Evolutionary conservation across 2,113 vertebrate species (phyloP), one percentile per base, ranked within the genome.

Genomic region (Drymodes brunneopygia): DNA sequence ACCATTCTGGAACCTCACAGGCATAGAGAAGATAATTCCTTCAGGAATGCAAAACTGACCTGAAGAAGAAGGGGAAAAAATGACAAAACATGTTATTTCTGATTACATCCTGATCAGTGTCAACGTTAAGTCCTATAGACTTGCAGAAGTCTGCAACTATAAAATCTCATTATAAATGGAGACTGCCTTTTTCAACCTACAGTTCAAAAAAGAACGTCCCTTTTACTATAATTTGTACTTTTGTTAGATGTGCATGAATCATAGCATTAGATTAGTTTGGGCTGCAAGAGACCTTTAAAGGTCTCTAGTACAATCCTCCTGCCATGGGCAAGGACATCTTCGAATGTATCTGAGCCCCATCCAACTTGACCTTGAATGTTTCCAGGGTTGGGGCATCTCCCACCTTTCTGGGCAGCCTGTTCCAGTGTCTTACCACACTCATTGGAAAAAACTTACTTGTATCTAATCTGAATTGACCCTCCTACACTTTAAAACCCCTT

Each of bases 1-100:
- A 24, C 98, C 98, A 28, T 98, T 96, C 44, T 94, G 96, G 93
- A 99, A 99, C 36, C 91, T 98, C 48, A 99, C 98, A 24, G 99
- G 99, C 95, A 99, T 97, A 45, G 98, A 99, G 84, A 99, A 98
- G 50, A 99, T 96, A 38, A 99, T 94, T n/a, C 96, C 99, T n/a
- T 97, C 93, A 36, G 99, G 99, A 95, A 99, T 27, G 9, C 89
- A 94, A 94, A 98, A 98, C 18, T 98, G 94, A 4, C 98, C 99
- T 99, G 75, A 57, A 73, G 51, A 80, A 78, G 36, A 82, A 20
- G 9, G 5, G 17, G 10, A 27, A 54, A 47, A 74, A 83, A 56
- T 9, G 3, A 58, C 6, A 47, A 48, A 88, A 92, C 10, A 27
- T 3, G 19, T n/a, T 54, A 66, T 83, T 91, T 88, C 36, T 72